phyloP scores from a whole-genome alignment of 2,888 invertebrate genomes.

The Leptopilina drosophilae region DNA sequence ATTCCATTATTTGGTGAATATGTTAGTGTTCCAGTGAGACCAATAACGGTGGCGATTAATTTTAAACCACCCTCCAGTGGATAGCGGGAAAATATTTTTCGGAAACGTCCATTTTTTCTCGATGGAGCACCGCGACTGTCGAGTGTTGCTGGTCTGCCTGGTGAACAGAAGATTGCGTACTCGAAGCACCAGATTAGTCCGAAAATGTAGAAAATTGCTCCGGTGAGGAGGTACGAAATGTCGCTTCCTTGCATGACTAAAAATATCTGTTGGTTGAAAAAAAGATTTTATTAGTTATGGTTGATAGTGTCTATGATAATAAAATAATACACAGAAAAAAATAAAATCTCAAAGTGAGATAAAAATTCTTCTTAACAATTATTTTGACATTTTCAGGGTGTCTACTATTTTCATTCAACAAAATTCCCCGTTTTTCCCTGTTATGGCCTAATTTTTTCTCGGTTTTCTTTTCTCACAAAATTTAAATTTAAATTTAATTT shows the following conservation, averaged over 20 bases:
- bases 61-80: conserved; percentile 71
- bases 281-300: background rate
- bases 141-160: conserved; percentile 51
- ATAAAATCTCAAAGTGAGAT: too few species aligned
- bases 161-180: conserved; percentile 65
- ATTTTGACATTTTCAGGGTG: too few species aligned
- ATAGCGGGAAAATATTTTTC: conserved; percentile 62
- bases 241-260: conserved; percentile 54
- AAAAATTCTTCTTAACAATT: too few species aligned
- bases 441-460: too few species aligned
- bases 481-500: too few species aligned
- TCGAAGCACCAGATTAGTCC: conserved; percentile 73
- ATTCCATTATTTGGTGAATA: conserved; percentile 62
- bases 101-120: conserved; percentile 51
- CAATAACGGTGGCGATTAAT: conserved; percentile 69
- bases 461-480: too few species aligned
- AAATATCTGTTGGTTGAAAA: conserved; percentile 1
- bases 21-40: conserved; percentile 66
- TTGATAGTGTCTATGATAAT: too few species aligned
- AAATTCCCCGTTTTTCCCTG: too few species aligned
- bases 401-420: too few species aligned
- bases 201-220: conserved; percentile 69
- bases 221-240: conserved; percentile 67
- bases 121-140: conserved; percentile 57
- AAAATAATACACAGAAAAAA: too few species aligned